These are phyloP conservation scores for Tinea semifulvella DNA, from an alignment of 2,888 invertebrate genomes.

Conservation along the genomic window DNA sequence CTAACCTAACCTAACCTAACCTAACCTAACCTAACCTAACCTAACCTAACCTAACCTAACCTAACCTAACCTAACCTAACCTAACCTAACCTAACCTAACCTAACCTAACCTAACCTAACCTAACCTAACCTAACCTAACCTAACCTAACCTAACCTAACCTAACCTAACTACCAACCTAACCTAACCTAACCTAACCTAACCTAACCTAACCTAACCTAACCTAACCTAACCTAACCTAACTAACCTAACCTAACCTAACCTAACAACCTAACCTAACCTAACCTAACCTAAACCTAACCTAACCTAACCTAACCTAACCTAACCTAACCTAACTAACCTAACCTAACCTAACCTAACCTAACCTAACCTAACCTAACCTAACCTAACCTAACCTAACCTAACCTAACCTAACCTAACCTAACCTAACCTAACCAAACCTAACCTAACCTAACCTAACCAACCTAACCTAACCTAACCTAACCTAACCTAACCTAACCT, in stretches of 20 bases:
- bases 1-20: constrained; percentile 9
- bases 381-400: constrained; percentile 14
- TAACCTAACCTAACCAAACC: constrained; percentile 11
- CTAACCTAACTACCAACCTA: constrained; percentile 15
- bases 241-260: constrained; percentile 16
- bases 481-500: constrained; percentile 13
- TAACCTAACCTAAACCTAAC: too few relatives aligned
- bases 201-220: constrained; percentile 16
- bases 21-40: constrained; percentile 11
- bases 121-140: constrained; percentile 15
- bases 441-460: too few relatives aligned
- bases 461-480: constrained; percentile 14
- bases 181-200: constrained; percentile 16
- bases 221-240: constrained; percentile 16
- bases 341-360: constrained; percentile 14
- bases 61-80: constrained; percentile 15
- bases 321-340: constrained; percentile 9
- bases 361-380: constrained; percentile 16
- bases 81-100: constrained; percentile 15
- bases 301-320: constrained; percentile 14
- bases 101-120: constrained; percentile 15
- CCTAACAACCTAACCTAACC: too few relatives aligned
- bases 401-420: constrained; percentile 14
- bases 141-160: constrained; percentile 15
- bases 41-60: constrained; percentile 14